These are phyloP conservation scores for Pseudochromis fuscus DNA, from an alignment of 2,797 vertebrate genomes.

Conservation along the genomic window DNA sequence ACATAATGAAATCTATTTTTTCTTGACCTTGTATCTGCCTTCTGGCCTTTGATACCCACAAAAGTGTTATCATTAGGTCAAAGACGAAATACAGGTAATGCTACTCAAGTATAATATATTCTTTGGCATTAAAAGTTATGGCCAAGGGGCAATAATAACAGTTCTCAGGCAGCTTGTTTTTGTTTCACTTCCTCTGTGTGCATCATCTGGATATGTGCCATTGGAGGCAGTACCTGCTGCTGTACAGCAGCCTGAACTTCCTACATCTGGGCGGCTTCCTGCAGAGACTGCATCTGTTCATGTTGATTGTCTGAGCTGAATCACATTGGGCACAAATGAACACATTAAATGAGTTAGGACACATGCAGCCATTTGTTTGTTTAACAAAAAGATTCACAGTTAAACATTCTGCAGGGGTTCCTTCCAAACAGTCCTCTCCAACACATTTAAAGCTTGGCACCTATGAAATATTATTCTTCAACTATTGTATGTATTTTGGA, in stretches of 20 bases:
- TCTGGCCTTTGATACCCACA: not conserved
- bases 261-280: conserved; percentile 31
- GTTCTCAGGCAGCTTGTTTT: not conserved
- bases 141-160: not conserved
- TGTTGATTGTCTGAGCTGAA: conserved; percentile 15
- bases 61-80: conserved; percentile 4
- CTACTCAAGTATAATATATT: conserved; percentile 12
- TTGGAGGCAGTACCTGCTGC: conserved; percentile 25
- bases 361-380: conserved; percentile 35
- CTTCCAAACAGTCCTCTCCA: not conserved
- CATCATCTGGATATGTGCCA: not conserved
- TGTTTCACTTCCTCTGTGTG: not conserved
- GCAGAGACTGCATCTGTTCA: conserved; percentile 41
- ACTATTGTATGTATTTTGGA: not conserved
- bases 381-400: conserved; percentile 24
- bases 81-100: conserved; percentile 21
- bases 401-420: conserved; percentile 15
- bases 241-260: conserved; percentile 24
- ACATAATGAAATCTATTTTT: conserved; percentile 28
- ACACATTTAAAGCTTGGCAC: not conserved
- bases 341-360: not conserved
- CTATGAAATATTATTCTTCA: conserved; percentile 3
- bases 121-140: not conserved
- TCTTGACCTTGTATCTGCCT: conserved; percentile 20
- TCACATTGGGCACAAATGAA: conserved; percentile 19